phyloP scores from a whole-genome alignment of 2,113 vertebrate genomes.

The Zosterops lateralis region DNA sequence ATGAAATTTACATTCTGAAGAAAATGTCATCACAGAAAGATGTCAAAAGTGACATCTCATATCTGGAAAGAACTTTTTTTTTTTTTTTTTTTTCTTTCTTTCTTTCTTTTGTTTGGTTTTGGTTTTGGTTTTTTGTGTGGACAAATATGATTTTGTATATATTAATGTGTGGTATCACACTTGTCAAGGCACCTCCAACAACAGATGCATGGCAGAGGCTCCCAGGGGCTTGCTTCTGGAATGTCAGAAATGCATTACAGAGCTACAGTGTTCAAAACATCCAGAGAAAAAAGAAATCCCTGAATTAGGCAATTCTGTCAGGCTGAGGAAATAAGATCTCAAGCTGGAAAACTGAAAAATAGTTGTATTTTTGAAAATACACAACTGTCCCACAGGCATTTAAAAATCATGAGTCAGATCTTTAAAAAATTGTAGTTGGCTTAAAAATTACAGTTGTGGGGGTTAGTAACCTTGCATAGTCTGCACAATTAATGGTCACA shows the following conservation, averaged over 20 bases:
- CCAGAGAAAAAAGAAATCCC: not conserved
- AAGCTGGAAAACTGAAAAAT: not conserved
- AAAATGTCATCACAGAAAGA: not conserved
- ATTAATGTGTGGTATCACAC: not conserved
- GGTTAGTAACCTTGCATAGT: not conserved
- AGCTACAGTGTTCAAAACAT: not conserved
- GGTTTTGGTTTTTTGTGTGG: not conserved
- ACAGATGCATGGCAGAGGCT: not conserved
- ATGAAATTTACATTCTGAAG: not conserved
- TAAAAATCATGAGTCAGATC: not conserved
- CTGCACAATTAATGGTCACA: not conserved
- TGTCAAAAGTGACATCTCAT: not conserved
- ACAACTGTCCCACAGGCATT: not conserved
- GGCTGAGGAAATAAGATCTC: slow-evolving; percentile 12
- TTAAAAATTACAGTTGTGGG: not conserved
- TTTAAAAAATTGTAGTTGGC: not conserved
- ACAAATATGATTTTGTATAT: not conserved
- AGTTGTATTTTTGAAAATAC: slow-evolving; percentile 11
- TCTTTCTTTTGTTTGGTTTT: no score
- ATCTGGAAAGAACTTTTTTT: not conserved
- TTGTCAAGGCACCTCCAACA: not conserved
- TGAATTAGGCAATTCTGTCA: slow-evolving; percentile 24
- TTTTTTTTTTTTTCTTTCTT: no score
- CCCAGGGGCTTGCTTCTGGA: not conserved
- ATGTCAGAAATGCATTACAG: slow-evolving; percentile 1